Evolutionary conservation across 2,797 vertebrate species (phyloP), one percentile per base, ranked within the genome.

Genomic region (Hyperoplus immaculatus): DNA sequence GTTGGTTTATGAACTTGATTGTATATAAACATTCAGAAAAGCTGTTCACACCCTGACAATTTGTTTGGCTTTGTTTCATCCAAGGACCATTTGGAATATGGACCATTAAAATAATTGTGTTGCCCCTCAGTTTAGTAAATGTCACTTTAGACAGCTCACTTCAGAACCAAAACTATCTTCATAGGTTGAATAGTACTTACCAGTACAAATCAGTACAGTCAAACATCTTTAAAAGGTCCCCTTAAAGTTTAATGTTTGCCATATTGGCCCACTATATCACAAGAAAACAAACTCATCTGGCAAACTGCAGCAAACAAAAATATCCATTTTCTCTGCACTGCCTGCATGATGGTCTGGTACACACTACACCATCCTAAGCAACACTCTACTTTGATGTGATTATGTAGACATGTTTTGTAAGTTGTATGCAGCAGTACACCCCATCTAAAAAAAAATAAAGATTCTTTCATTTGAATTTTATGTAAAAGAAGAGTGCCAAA

Each of bases 311-410:
- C 56, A 72, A 42, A 43, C 72, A 57, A 62, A 8, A 53, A n/a
- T 11, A 1, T 15, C 8, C 43, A 56, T 16, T 66, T 29, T 42
- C n/a, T 6, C 47, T 15, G 18, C 51, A 12, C 46, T 53, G 54
- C 21, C 50, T 58, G 43, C 36, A 63, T 69, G 57, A 43, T 71
- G 59, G 56, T 58, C 80, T 70, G 21, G 62, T 45, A 54, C 61
- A 61, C 66, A 77, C 10, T 29, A 29, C 47, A 59, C 56, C 63
- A 55, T 75, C 77, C 81, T 39, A 82, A 72, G 70, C 6, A 12
- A 55, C 53, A 50, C 36, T 73, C 55, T 56, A 61, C 87, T 87
- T 91, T 88, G 83, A 89, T 87, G 83, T 91, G 53, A 76, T 60
- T 54, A 74, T 56, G 72, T 56, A 68, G 71, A 77, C 62, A 68